Percentiles rank a stretch among this genome's conserved stretches.
Evolutionary conservation across 1,140 invertebrate species (phyloP).

Genomic region (Drosophila watanabei): DNA sequence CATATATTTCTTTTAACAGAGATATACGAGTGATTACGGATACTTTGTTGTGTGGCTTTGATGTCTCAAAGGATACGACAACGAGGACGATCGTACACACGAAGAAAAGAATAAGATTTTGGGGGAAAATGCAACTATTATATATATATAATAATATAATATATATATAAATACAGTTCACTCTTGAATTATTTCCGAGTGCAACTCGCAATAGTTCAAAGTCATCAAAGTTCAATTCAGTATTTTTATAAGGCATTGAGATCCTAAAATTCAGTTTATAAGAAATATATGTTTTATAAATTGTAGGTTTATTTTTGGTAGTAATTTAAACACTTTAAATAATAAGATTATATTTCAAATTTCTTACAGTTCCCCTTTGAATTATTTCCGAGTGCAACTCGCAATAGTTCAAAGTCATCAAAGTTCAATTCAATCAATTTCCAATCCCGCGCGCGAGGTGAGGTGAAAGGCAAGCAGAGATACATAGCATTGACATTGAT

Average conservation of each 20-base stretch:
- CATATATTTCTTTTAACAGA: slow-evolving; percentile 17
- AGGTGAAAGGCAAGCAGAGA: slow-evolving; percentile 12
- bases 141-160: too few species aligned
- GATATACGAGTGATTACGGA: slow-evolving; percentile 11
- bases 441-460: slow-evolving; percentile 54
- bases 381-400: background rate
- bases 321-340: too few species aligned
- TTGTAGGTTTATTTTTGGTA: too few species aligned
- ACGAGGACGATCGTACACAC: slow-evolving; percentile 6
- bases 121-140: too few species aligned
- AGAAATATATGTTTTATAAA: too few species aligned
- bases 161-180: too few species aligned
- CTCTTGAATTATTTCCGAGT: background rate
- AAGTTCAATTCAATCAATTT: slow-evolving; percentile 84
- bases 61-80: slow-evolving; percentile 45
- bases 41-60: slow-evolving; percentile 64
- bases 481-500: slow-evolving; percentile 71
- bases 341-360: background rate
- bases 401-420: slow-evolving; percentile 73
- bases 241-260: background rate
- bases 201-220: slow-evolving; percentile 63
- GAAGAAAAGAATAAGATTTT: background rate
- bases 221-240: slow-evolving; percentile 79
- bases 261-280: too few species aligned
- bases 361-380: background rate